Conservation (phyloP, 2,113 vertebrate species). For the Neodon shergylaensis region DNA sequence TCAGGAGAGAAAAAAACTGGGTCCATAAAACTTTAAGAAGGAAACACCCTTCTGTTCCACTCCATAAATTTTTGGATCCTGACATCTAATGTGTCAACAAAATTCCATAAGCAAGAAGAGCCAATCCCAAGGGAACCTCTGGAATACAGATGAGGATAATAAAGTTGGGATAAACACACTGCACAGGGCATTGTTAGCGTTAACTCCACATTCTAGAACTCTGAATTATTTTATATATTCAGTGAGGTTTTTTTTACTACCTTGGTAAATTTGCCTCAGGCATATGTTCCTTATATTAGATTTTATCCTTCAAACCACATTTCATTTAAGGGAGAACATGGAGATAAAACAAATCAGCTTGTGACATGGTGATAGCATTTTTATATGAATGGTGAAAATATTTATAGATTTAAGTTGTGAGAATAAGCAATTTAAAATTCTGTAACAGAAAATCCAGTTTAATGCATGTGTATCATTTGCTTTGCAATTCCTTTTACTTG, state of each 20-base stretch:
- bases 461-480: background rate
- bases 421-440: slow-evolving; percentile 19
- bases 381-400: slow-evolving; percentile 9
- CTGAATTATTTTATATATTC: slow-evolving; percentile 64
- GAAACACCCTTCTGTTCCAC: slow-evolving; percentile 75
- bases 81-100: slow-evolving; percentile 74
- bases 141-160: slow-evolving; percentile 71
- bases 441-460: background rate
- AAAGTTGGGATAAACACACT: slow-evolving; percentile 61
- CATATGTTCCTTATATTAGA: slow-evolving; percentile 62
- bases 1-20: slow-evolving; percentile 27
- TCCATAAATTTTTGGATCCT: slow-evolving; percentile 70
- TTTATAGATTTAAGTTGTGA: background rate
- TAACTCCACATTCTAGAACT: slow-evolving; percentile 60
- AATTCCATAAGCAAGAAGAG: slow-evolving; percentile 74
- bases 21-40: slow-evolving; percentile 66
- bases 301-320: slow-evolving; percentile 56
- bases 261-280: slow-evolving; percentile 70
- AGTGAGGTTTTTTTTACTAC: slow-evolving; percentile 33
- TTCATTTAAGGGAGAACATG: slow-evolving; percentile 71
- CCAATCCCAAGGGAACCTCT: slow-evolving; percentile 70
- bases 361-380: slow-evolving; percentile 1
- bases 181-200: slow-evolving; percentile 40
- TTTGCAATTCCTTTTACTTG: background rate
- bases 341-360: slow-evolving; percentile 41